phyloP scores from a whole-genome alignment of 1,140 invertebrate genomes.

The Pemphigus obesinymphae region DNA sequence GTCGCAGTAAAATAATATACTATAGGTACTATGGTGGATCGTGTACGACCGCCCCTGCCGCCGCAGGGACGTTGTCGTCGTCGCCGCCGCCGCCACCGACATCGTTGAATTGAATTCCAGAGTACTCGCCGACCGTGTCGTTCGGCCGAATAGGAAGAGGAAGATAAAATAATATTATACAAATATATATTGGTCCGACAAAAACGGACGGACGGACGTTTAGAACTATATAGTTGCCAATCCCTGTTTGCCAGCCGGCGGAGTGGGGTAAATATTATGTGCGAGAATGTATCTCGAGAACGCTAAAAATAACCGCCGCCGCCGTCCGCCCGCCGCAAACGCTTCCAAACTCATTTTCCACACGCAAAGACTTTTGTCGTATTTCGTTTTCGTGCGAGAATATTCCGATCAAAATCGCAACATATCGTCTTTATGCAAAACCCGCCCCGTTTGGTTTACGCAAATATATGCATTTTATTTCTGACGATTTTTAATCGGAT shows the following conservation, averaged over 20 bases:
- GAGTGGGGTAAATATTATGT: constrained; percentile 3
- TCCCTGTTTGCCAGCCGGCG: not conserved
- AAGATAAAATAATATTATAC: constrained; percentile 12
- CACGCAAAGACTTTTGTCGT: not conserved
- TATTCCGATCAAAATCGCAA: constrained; percentile 13
- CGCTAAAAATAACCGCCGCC: constrained; percentile 5
- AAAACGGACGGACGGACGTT: not conserved
- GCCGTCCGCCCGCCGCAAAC: not conserved
- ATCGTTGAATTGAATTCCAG: constrained; percentile 6
- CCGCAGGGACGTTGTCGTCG: not conserved
- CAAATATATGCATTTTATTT: too few relatives aligned
- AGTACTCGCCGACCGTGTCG: not conserved
- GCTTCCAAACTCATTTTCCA: not conserved
- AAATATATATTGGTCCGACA: not conserved
- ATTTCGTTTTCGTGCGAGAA: not conserved
- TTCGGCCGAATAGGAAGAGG: not conserved
- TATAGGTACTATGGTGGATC: not conserved
- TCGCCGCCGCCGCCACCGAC: not conserved
- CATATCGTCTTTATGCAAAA: not conserved
- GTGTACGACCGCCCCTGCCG: not conserved
- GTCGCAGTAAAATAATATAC: too few relatives aligned
- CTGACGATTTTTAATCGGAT: too few relatives aligned
- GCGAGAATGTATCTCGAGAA: constrained; percentile 32
- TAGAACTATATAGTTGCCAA: too few relatives aligned
- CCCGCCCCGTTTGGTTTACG: not conserved